phyloP scores from a whole-genome alignment of 2,888 invertebrate genomes.

The Osmoderma eremita region DNA sequence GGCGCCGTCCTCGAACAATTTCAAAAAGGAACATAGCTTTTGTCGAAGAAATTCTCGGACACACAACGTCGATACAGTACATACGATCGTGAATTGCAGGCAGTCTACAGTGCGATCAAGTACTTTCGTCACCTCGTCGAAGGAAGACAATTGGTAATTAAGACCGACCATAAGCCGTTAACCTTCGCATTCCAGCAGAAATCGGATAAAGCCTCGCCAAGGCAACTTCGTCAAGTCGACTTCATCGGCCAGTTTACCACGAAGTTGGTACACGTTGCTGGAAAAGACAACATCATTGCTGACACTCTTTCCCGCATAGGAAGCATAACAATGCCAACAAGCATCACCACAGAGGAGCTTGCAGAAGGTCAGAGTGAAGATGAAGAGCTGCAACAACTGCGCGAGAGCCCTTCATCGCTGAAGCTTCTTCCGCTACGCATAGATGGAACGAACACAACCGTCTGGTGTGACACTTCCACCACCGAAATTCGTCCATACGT shows the following conservation, averaged over 20 bases:
- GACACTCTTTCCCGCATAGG: conserved; percentile 33
- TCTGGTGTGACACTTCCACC: conserved; percentile 21
- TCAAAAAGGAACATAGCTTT: conserved; percentile 40
- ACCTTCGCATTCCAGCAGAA: conserved; percentile 37
- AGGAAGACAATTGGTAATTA: conserved; percentile 37
- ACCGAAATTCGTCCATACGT: conserved; percentile 20
- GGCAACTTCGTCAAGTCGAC: conserved; percentile 44
- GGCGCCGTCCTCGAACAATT: conserved; percentile 40
- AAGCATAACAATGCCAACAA: background rate
- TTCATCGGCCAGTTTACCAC: conserved; percentile 43
- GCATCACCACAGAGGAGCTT: conserved; percentile 1
- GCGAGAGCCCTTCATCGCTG: background rate
- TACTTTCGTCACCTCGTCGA: conserved; percentile 42
- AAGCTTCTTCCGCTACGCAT: background rate
- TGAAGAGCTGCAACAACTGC: conserved; percentile 3
- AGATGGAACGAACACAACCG: background rate
- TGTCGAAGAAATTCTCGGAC: conserved; percentile 55
- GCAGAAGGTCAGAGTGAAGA: conserved; percentile 15
- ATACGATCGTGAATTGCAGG: conserved; percentile 42
- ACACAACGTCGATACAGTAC: conserved; percentile 53
- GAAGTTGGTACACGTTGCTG: conserved; percentile 39
- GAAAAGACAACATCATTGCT: conserved; percentile 42
- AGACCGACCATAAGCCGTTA: conserved; percentile 44
- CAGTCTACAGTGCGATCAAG: conserved; percentile 42
- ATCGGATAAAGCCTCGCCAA: conserved; percentile 36